Conservation (phyloP, 2,888 invertebrate species). For the Ceriagrion tenellum region DNA sequence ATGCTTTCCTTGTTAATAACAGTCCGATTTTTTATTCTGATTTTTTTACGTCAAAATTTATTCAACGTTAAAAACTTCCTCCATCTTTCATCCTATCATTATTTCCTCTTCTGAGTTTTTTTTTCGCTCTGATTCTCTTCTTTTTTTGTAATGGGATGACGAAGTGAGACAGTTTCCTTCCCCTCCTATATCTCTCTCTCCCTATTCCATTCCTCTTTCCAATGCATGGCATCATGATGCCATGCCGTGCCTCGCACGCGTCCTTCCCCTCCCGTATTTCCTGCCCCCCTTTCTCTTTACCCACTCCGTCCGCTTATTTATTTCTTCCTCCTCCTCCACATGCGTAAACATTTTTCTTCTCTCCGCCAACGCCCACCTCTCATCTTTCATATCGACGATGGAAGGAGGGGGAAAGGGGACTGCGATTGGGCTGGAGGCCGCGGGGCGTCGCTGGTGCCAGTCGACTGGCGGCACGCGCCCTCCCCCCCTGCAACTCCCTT, state of each 20-base stretch:
- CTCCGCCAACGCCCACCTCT: neutral
- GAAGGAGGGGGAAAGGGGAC: neutral
- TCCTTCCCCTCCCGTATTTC: neutral
- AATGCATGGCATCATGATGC: neutral
- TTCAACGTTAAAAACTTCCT: neutral
- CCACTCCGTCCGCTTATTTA: neutral
- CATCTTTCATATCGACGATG: neutral
- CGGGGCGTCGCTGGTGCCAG: neutral
- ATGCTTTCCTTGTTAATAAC: too few relatives aligned
- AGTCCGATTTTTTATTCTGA: too few relatives aligned
- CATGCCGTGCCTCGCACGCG: neutral
- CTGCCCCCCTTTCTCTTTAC: neutral
- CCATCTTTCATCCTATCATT: neutral
- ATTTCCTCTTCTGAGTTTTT: neutral
- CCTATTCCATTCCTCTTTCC: neutral
- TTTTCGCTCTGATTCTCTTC: neutral
- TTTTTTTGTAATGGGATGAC: neutral
- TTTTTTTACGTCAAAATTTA: neutral
- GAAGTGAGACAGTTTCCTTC: neutral
- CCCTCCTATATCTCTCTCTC: neutral
- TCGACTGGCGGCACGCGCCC: neutral
- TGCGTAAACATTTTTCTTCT: neutral
- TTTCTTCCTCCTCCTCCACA: neutral
- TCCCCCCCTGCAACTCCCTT: neutral
- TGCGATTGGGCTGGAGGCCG: neutral